Conservation (phyloP, 2,888 invertebrate genomes). For the Stictocephala bisonia region DNA sequence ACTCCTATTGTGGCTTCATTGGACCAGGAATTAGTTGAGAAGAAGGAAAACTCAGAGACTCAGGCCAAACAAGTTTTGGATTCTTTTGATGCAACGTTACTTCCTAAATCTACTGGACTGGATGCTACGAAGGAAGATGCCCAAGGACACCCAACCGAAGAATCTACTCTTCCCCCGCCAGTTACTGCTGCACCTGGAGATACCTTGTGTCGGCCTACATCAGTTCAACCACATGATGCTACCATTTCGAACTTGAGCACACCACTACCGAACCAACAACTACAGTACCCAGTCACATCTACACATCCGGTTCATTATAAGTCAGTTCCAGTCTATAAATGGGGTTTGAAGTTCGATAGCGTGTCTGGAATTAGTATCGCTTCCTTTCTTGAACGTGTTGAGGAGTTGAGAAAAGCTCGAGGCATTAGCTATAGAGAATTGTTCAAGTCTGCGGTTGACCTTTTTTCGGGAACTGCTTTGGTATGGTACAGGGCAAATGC, state of each 20-base stretch:
- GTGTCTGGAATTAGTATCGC: conserved; percentile 24
- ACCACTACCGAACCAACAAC: no score
- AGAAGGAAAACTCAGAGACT: background rate
- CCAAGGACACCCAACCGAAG: no score
- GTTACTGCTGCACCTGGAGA: no score
- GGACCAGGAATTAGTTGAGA: background rate
- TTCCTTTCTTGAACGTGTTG: conserved; percentile 53
- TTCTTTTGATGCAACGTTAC: no score
- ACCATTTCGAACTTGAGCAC: no score
- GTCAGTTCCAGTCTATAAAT: conserved; percentile 4
- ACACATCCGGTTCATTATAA: no score
- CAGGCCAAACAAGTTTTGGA: background rate
- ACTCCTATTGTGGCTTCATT: background rate
- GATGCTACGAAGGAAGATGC: no score
- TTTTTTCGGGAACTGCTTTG: conserved; percentile 55
- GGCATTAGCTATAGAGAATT: conserved; percentile 48
- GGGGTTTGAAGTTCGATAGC: conserved; percentile 6
- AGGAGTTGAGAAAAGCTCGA: conserved; percentile 53
- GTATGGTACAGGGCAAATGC: conserved; percentile 61
- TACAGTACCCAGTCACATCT: no score
- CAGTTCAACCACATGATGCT: no score
- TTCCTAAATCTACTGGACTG: no score
- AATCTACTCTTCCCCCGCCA: no score
- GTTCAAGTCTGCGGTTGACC: conserved; percentile 52
- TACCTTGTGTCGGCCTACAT: no score